Evolutionary conservation across 2,797 vertebrate genomes (phyloP).

Genomic region (Psittacula echo): DNA sequence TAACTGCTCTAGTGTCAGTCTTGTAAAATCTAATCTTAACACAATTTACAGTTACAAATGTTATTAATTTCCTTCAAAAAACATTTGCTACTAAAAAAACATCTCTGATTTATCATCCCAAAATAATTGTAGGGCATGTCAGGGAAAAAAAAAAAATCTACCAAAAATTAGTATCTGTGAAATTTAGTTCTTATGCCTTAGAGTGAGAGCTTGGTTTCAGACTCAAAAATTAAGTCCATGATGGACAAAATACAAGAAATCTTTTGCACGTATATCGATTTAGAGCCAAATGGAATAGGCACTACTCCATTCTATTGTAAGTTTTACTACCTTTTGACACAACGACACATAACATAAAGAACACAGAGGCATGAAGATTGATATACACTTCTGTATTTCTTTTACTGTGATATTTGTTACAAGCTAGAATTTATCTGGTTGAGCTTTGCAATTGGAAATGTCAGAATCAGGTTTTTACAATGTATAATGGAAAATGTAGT

Average conservation of each 20-base stretch:
- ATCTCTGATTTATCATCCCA: not conserved
- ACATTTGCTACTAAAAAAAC: not conserved
- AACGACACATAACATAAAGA: not conserved
- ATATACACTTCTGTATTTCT: not conserved
- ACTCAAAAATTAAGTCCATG: slow-evolving; percentile 1
- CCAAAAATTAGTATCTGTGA: not conserved
- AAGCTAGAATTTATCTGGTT: not conserved
- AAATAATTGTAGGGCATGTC: not conserved
- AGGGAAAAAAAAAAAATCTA: not conserved
- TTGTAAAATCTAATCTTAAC: slow-evolving; percentile 34
- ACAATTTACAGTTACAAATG: slow-evolving; percentile 17
- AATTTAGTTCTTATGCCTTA: not conserved
- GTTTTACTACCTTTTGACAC: not conserved
- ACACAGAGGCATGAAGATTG: not conserved
- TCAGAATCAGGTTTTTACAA: not conserved
- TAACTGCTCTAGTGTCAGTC: not conserved
- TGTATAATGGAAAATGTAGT: not conserved
- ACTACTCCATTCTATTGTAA: not conserved
- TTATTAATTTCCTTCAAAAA: slow-evolving; percentile 42
- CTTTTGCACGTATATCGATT: not conserved
- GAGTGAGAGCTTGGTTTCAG: not conserved
- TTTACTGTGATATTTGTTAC: not conserved
- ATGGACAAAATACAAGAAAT: not conserved
- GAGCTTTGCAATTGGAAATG: not conserved
- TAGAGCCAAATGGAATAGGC: not conserved